Base-by-base conservation (phyloP, 2,888 invertebrate genomes). In the Trichopoda pennipes region DNA sequence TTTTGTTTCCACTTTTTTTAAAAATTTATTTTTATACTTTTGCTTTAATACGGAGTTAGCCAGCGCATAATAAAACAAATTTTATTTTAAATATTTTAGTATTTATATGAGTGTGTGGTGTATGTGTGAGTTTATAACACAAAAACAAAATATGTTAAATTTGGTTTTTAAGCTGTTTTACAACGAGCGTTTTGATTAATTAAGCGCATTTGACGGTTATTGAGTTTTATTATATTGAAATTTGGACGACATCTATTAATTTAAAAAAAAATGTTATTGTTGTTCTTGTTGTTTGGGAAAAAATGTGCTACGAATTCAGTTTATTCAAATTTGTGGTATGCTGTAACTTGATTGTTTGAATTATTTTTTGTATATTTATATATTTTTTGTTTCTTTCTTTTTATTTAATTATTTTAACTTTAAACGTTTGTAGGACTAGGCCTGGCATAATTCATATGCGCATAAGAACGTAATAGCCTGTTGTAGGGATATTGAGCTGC, bases 401-500 rank as follows among this genome's bases (percentile, higher is more conserved):
- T 64, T 58, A 9, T 61, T 51, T 53, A 8, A 35, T 23, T 32
- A 16, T 14, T 21, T 17, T 58, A 23, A 8, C 19, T 70, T 75
- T 79, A 82, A 79, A 58, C 82, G 58, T 82, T 82, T 68, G 82
- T 61, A 28, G 72, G 60, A 72, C 72, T 82, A 19, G 82, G 75
- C 12, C 82, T 56, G 61, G 51, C 68, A 63, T 76, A 76, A 58
- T 79, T 77, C 83, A 81, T 80, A 77, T 83, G 84, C 42, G 85
- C 85, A 80, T 85, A 84, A 42, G 86, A 86, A 84, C 87, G 88
- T 74, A 88, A 86, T 84, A 91, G 86, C 83, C 90, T 87, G 80
- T 89, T 88, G 56, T 89, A 90, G 7, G 90, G 88, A 85, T 87
- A 90, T 81, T 93, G 92, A 2, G 93, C 92, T 35, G 91, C 90